Conservation (phyloP, 64 coral and sea anemone species). For the Anthopleura sola region DNA sequence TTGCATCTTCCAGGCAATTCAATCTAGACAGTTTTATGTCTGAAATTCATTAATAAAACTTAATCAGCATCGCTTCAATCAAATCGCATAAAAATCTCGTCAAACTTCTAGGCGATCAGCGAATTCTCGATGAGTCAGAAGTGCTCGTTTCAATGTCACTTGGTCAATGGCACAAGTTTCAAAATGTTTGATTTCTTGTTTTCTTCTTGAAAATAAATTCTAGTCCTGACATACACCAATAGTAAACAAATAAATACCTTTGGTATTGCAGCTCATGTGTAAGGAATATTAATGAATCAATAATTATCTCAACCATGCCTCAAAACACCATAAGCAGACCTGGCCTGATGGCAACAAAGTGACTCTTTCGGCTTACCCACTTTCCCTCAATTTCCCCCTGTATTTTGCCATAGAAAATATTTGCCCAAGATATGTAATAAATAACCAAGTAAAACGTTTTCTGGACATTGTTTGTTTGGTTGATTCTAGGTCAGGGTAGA, state of each 20-base stretch:
- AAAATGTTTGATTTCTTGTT: background rate
- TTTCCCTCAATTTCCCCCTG: background rate
- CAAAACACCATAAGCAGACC: background rate
- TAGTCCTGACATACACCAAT: background rate
- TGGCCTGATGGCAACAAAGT: background rate
- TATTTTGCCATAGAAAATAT: background rate
- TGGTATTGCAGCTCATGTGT: background rate
- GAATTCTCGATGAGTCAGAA: too few relatives aligned
- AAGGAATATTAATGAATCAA: background rate
- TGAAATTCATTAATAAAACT: too few relatives aligned
- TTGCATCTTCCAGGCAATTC: too few relatives aligned
- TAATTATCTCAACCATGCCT: too few relatives aligned
- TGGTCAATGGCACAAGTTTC: too few relatives aligned
- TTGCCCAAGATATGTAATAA: background rate
- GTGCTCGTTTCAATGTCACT: too few relatives aligned
- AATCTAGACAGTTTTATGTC: too few relatives aligned
- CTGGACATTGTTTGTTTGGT: background rate
- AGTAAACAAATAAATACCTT: background rate
- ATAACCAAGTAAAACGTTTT: background rate
- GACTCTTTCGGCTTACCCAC: background rate
- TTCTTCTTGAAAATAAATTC: background rate
- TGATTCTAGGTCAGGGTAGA: slow-evolving; percentile 65
- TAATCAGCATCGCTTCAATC: too few relatives aligned
- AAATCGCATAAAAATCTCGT: too few relatives aligned
- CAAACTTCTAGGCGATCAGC: too few relatives aligned